phyloP scores from a whole-genome alignment of 2,113 vertebrate genomes.

The Paramisgurnus dabryanus region DNA sequence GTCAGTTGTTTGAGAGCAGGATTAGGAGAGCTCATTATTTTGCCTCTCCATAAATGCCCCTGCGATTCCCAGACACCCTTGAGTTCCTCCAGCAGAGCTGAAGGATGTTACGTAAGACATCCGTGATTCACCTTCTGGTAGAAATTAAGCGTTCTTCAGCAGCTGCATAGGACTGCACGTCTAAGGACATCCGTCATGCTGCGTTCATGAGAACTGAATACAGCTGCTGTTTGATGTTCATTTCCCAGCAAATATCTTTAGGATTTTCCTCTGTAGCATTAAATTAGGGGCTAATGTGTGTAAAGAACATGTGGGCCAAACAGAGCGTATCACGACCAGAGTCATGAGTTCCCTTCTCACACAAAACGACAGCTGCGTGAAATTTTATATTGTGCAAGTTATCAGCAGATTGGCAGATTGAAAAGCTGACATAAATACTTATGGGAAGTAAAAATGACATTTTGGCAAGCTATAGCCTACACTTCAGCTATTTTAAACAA shows the following conservation, averaged over 20 bases:
- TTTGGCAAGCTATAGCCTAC: not conserved
- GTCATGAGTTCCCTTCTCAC: slow-evolving; percentile 52
- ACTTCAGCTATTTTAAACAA: not conserved
- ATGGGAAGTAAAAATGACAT: not conserved
- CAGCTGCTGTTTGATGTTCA: slow-evolving; percentile 50
- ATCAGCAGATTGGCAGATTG: slow-evolving; percentile 39
- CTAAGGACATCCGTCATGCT: not conserved
- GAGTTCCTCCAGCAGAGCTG: slow-evolving; percentile 22
- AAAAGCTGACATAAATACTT: slow-evolving; percentile 16
- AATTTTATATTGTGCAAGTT: slow-evolving; percentile 60
- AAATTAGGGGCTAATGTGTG: slow-evolving; percentile 55
- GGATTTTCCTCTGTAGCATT: not conserved
- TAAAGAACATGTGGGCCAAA: slow-evolving; percentile 62
- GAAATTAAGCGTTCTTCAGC: slow-evolving; percentile 36
- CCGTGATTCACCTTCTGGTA: slow-evolving; percentile 51
- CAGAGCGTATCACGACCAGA: slow-evolving; percentile 62
- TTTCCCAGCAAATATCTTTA: slow-evolving; percentile 58
- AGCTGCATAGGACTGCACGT: slow-evolving; percentile 52
- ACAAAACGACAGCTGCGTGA: slow-evolving; percentile 71
- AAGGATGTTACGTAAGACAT: slow-evolving; percentile 46
- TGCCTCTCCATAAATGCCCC: not conserved
- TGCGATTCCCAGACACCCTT: slow-evolving; percentile 1
- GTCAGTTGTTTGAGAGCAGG: not conserved
- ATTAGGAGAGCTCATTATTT: not conserved
- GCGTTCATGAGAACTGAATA: slow-evolving; percentile 14